phyloP scores from a whole-genome alignment of 2,797 vertebrate genomes.

The Podargus strigoides region DNA sequence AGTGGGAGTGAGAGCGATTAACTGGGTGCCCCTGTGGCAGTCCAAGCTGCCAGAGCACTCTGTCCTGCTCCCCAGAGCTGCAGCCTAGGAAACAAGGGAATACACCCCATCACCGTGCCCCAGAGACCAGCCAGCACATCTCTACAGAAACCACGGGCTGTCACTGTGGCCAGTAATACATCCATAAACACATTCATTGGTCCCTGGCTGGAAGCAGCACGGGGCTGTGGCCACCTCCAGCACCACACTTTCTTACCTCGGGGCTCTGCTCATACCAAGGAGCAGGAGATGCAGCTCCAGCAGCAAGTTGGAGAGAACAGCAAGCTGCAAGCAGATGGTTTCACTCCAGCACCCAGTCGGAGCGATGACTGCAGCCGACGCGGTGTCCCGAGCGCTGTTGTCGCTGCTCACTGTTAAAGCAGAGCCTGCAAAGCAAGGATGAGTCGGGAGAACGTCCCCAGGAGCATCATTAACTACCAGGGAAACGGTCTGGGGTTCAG shows the following conservation, averaged over 20 bases:
- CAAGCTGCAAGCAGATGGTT: not conserved
- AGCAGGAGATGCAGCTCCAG: not conserved
- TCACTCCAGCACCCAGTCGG: too few relatives aligned
- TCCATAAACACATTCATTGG: too few relatives aligned
- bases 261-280: not conserved
- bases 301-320: not conserved
- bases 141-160: not conserved
- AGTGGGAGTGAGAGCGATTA: too few relatives aligned
- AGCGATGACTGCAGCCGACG: too few relatives aligned
- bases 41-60: accelerated
- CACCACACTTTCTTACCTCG: accelerated
- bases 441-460: too few relatives aligned
- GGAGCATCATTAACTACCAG: not conserved
- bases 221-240: not conserved
- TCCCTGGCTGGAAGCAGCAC: not conserved
- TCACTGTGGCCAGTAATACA: not conserved
- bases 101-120: not conserved
- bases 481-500: not conserved
- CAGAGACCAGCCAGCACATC: not conserved
- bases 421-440: not conserved
- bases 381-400: not conserved
- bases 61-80: not conserved
- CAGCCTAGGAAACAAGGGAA: not conserved
- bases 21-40: too few relatives aligned
- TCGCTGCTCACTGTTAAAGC: not conserved